These are phyloP conservation scores for Pipistrellus nathusii DNA, from an alignment of 2,797 vertebrate species.

Conservation along the genomic window DNA sequence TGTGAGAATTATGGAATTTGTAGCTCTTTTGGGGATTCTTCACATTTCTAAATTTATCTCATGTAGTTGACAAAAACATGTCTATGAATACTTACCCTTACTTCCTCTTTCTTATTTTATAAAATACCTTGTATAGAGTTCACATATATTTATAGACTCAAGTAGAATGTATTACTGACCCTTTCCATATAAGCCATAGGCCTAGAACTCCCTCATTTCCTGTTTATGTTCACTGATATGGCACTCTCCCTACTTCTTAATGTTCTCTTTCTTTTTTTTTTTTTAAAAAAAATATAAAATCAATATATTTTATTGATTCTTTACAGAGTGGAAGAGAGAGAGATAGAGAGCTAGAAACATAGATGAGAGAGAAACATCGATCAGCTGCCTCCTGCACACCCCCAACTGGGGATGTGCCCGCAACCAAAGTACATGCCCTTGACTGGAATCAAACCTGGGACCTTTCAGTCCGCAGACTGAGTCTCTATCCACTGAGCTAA, in stretches of 20 bases:
- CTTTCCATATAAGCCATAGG: neutral
- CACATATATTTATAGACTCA: neutral
- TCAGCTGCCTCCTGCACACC: too few species aligned
- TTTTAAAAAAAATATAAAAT: too few species aligned
- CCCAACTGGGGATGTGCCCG: too few species aligned
- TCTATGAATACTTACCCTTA: neutral
- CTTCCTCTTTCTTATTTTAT: constrained; percentile 34
- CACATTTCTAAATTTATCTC: constrained; percentile 14
- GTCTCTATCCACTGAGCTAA: too few species aligned
- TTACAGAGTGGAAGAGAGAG: too few species aligned
- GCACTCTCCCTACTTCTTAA: neutral
- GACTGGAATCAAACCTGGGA: too few species aligned
- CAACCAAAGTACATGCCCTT: too few species aligned
- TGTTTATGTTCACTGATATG: neutral
- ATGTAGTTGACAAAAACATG: neutral
- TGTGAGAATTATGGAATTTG: neutral
- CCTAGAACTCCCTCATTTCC: neutral
- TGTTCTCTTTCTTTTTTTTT: neutral
- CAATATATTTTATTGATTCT: too few species aligned
- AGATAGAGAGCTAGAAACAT: too few species aligned
- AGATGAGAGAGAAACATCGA: too few species aligned
- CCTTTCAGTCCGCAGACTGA: too few species aligned
- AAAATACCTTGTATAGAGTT: neutral
- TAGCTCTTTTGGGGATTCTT: neutral
- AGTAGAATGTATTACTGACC: neutral